Evolutionary conservation across 1,140 invertebrate genomes (phyloP).

Genomic region (Coboldia fuscipes): DNA sequence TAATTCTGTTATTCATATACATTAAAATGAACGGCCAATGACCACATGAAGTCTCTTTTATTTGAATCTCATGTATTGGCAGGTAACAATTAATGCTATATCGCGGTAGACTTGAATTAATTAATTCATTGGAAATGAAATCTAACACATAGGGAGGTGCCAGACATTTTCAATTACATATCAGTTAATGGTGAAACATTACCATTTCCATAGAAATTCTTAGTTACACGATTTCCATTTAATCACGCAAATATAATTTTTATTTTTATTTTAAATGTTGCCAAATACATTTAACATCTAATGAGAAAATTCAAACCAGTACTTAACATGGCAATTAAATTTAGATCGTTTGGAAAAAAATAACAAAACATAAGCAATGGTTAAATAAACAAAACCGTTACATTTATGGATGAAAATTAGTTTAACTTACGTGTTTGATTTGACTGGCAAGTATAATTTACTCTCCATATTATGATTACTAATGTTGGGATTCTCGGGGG

Average conservation of each 20-base stretch:
- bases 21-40: too few species aligned
- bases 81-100: too few species aligned
- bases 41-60: too few species aligned
- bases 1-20: too few species aligned
- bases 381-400: neutral
- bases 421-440: conserved; percentile 3
- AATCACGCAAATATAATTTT: neutral
- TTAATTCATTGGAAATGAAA: too few species aligned
- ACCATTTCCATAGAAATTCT: conserved; percentile 12
- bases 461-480: neutral
- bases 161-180: too few species aligned
- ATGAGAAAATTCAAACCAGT: neutral
- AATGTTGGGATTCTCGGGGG: neutral
- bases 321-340: neutral
- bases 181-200: too few species aligned
- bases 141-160: too few species aligned
- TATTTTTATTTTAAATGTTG: neutral
- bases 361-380: neutral
- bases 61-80: too few species aligned
- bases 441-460: conserved; percentile 3
- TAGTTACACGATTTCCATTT: conserved; percentile 5
- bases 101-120: too few species aligned
- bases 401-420: neutral
- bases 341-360: neutral
- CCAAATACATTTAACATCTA: neutral